phyloP scores from a whole-genome alignment of 2,888 invertebrate species.

The Tricholauxania praeusta region DNA sequence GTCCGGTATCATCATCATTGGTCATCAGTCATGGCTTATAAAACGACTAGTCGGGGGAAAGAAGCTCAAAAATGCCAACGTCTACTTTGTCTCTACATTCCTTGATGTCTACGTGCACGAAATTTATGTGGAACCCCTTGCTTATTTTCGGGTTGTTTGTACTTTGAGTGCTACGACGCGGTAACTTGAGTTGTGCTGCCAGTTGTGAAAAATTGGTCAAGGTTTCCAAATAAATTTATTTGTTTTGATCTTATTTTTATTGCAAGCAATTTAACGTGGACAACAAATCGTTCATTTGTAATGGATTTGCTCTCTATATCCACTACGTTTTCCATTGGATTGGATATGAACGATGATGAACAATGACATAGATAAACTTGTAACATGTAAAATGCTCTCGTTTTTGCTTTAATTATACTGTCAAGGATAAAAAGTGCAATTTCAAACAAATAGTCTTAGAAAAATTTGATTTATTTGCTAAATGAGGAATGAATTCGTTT shows the following conservation, averaged over 20 bases:
- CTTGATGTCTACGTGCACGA: background rate
- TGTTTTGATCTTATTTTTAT: slow-evolving; percentile 37
- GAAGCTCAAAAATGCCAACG: background rate
- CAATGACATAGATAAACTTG: too few species aligned
- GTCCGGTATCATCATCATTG: slow-evolving; percentile 6
- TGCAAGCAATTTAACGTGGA: slow-evolving; percentile 37
- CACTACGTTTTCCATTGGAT: too few species aligned
- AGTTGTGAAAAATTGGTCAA: slow-evolving; percentile 30
- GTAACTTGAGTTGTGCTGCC: background rate
- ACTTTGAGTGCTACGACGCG: background rate
- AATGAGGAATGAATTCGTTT: too few species aligned
- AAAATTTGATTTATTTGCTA: too few species aligned
- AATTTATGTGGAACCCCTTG: background rate
- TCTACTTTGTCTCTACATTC: slow-evolving; percentile 2
- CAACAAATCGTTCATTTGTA: slow-evolving; percentile 22
- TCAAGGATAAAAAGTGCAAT: too few species aligned
- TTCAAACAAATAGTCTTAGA: too few species aligned
- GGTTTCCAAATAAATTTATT: slow-evolving; percentile 34
- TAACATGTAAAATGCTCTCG: too few species aligned
- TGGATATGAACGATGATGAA: too few species aligned
- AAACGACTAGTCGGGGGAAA: background rate
- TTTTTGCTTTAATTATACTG: too few species aligned
- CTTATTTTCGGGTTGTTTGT: background rate
- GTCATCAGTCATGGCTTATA: slow-evolving; percentile 21
- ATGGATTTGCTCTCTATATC: background rate